These are phyloP conservation scores for Pristiophorus japonicus DNA, from an alignment of 2,113 vertebrate species.

Conservation along the genomic window DNA sequence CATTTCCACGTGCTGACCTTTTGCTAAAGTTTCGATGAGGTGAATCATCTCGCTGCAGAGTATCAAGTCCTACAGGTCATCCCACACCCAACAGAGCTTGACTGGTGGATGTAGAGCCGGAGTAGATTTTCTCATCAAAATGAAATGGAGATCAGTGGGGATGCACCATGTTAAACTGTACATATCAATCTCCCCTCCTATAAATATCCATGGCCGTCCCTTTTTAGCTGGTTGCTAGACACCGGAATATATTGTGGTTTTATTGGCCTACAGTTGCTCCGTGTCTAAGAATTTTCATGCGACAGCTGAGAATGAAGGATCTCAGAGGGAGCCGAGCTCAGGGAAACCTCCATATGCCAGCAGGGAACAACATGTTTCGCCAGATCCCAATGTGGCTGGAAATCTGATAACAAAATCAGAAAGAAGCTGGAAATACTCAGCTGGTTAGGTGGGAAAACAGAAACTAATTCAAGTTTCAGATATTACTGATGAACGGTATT, in stretches of 20 bases:
- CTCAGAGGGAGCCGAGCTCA: background rate
- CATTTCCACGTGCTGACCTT: background rate
- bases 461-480: too few species aligned
- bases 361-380: background rate
- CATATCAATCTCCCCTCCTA: background rate
- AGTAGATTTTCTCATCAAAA: background rate
- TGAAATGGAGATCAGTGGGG: background rate
- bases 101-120: background rate
- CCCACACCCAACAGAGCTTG: background rate
- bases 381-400: too few species aligned
- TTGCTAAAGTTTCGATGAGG: background rate
- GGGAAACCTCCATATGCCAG: background rate
- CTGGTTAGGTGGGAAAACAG: too few species aligned
- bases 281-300: background rate
- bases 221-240: conserved; percentile 26
- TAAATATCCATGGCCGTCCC: background rate
- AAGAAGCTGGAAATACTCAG: too few species aligned
- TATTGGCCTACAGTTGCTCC: background rate
- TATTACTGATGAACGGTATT: background rate
- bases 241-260: background rate
- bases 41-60: conserved; percentile 13
- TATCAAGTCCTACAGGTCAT: background rate
- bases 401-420: too few species aligned
- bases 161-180: too few species aligned
- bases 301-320: conserved; percentile 33